These are phyloP conservation scores for Sterna hirundo DNA, from an alignment of 2,113 vertebrate species.

Conservation along the genomic window DNA sequence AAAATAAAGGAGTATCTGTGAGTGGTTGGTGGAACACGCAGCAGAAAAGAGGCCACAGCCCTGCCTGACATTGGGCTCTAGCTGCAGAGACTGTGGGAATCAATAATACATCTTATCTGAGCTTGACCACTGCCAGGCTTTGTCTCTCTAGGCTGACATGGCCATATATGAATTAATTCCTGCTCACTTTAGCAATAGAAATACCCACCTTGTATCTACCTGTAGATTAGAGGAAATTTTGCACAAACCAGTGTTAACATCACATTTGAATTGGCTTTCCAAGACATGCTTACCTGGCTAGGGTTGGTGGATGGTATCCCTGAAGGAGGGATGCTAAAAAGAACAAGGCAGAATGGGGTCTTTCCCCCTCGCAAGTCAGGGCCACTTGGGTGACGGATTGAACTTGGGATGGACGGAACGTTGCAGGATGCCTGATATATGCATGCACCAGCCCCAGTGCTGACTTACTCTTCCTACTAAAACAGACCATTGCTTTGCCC, in stretches of 20 bases:
- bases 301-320: not conserved
- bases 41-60: not conserved
- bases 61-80: not conserved
- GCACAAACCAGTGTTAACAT: not conserved
- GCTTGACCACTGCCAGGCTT: not conserved
- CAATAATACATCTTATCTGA: not conserved
- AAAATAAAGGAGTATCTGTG: not conserved
- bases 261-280: not conserved
- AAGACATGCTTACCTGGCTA: not conserved
- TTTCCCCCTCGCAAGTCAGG: not conserved
- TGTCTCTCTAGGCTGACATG: not conserved
- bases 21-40: not conserved
- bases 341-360: not conserved
- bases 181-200: not conserved
- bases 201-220: not conserved
- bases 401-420: not conserved
- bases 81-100: not conserved
- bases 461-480: not conserved
- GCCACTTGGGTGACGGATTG: accelerated
- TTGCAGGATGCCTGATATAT: not conserved
- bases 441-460: no score
- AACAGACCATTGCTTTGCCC: not conserved
- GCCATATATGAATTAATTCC: not conserved
- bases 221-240: not conserved
- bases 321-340: not conserved